Percentiles rank a stretch among this genome's conserved stretches.
Evolutionary conservation across 2,888 invertebrate genomes (phyloP).

Genomic region (Xanthorhoe spadicearia): DNA sequence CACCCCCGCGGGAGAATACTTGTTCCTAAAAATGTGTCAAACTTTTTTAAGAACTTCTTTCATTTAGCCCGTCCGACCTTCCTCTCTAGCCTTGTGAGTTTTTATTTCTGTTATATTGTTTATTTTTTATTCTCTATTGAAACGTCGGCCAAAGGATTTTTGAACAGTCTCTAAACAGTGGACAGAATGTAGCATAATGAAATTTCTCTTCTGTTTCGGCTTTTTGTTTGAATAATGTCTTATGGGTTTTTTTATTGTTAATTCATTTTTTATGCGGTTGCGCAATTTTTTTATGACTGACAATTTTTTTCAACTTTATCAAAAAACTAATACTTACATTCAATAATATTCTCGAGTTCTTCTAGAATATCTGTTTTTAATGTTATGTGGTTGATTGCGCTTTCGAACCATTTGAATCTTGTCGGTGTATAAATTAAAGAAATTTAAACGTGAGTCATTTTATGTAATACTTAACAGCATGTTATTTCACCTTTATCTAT

Average conservation of each 20-base stretch:
- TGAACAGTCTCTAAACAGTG: constrained; percentile 67
- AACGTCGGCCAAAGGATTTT: constrained; percentile 75
- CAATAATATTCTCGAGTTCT: too few relatives aligned
- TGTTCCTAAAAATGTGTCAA: constrained; percentile 85
- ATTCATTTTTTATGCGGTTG: not conserved
- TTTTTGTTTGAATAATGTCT: constrained; percentile 45
- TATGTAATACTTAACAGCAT: not conserved
- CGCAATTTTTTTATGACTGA: not conserved
- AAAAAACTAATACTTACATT: too few relatives aligned
- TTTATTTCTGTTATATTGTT: constrained; percentile 75
- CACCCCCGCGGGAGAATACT: constrained; percentile 75
- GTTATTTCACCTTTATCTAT: constrained; percentile 7
- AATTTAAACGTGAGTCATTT: not conserved
- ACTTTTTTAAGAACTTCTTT: constrained; percentile 84
- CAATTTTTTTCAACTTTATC: not conserved
- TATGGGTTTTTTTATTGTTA: not conserved
- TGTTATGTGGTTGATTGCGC: too few relatives aligned
- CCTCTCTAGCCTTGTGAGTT: constrained; percentile 75
- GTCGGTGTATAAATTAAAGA: not conserved
- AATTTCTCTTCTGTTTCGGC: constrained; percentile 61
- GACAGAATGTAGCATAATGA: constrained; percentile 68
- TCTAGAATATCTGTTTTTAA: too few relatives aligned
- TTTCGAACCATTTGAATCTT: too few relatives aligned
- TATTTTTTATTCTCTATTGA: constrained; percentile 81
- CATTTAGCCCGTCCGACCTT: constrained; percentile 81